phyloP scores from a whole-genome alignment of 2,797 vertebrate genomes.

The Acanthiza pusilla region DNA sequence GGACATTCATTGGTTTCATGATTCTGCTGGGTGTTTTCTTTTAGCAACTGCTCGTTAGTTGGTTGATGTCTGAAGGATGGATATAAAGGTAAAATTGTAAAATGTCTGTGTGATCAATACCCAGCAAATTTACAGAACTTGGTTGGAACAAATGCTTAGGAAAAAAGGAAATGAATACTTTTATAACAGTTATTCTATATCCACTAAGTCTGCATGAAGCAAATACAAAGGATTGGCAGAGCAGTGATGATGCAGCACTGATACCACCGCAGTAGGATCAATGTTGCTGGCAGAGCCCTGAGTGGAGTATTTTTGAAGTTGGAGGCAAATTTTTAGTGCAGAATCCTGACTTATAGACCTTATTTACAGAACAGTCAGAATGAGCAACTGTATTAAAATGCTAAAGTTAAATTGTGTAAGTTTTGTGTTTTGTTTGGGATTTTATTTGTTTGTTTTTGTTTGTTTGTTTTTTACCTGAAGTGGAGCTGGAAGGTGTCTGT shows the following conservation, averaged over 20 bases:
- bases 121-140: background rate
- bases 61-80: background rate
- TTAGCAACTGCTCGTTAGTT: background rate
- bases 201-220: background rate
- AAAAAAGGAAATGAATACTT: background rate
- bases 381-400: background rate
- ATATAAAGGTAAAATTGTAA: background rate
- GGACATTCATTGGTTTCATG: background rate
- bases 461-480: background rate
- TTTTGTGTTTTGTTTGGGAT: background rate
- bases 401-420: background rate
- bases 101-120: background rate
- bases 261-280: slow-evolving; percentile 5
- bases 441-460: background rate
- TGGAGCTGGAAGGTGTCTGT: background rate
- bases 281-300: background rate
- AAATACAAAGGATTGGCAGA: background rate
- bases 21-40: background rate
- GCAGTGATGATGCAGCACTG: background rate
- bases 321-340: background rate
- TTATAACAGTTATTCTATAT: background rate
- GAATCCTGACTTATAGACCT: background rate
- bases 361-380: background rate
- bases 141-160: background rate
- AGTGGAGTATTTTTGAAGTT: background rate